A percentile compares a stretch with the other conserved stretches of the same genome.
Conservation (phyloP, 2,113 vertebrate species). For the Esox niger region DNA sequence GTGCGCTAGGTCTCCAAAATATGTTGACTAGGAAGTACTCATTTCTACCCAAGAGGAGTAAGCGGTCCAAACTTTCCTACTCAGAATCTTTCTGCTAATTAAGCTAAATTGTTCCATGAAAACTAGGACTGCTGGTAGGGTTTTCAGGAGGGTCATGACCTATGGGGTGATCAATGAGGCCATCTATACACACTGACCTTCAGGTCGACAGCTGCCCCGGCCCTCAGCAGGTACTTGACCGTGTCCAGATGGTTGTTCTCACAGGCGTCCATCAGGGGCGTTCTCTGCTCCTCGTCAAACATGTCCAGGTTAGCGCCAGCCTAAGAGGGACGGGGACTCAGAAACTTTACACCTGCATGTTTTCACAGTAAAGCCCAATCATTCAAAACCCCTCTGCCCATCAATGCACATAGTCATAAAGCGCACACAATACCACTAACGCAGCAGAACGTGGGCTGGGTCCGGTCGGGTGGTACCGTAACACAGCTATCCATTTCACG, state of each 20-base stretch:
- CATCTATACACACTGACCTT: conserved; percentile 73
- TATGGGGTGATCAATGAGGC: background rate
- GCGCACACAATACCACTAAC: no score
- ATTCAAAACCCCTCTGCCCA: no score
- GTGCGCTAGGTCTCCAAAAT: no score
- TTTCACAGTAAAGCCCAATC: background rate
- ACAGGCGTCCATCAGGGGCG: conserved; percentile 90
- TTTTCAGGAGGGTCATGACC: background rate
- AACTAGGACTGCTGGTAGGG: background rate
- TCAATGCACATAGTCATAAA: no score
- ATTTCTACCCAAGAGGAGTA: no score
- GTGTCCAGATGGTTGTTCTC: conserved; percentile 93
- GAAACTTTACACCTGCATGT: conserved; percentile 6
- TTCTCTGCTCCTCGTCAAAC: conserved; percentile 90
- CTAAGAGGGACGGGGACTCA: conserved; percentile 58
- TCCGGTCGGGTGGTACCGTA: no score
- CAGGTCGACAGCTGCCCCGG: conserved; percentile 84
- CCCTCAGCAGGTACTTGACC: conserved; percentile 92
- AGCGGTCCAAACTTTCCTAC: no score
- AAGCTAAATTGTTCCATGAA: no score
- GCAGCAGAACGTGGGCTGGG: no score
- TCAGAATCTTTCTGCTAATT: no score
- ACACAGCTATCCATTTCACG: background rate
- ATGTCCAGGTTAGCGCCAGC: conserved; percentile 93
- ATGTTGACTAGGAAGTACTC: no score